These are phyloP conservation scores for Artemisiospiza belli DNA, from an alignment of 2,113 vertebrate species.

Conservation along the genomic window DNA sequence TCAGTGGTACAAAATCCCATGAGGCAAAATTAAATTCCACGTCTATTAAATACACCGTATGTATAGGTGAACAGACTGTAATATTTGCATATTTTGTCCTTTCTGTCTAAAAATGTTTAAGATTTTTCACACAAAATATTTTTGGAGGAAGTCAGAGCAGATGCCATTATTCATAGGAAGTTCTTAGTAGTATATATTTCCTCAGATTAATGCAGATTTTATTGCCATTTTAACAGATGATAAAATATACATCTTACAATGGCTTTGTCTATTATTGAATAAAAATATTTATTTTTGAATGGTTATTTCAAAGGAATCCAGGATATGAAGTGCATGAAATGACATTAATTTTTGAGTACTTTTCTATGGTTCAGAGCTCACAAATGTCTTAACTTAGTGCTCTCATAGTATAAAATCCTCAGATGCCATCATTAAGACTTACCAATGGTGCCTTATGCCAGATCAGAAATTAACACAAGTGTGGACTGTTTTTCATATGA, in stretches of 20 bases:
- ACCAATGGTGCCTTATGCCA: background rate
- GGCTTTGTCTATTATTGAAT: background rate
- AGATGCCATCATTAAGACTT: background rate
- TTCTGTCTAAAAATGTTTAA: background rate
- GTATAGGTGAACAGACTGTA: background rate
- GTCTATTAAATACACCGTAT: background rate
- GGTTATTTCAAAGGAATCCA: background rate
- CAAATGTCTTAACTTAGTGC: background rate
- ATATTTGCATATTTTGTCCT: background rate
- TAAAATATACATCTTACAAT: background rate
- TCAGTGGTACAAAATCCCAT: background rate
- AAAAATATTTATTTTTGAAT: background rate
- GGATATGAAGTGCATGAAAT: background rate
- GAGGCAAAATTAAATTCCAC: background rate
- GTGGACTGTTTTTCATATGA: background rate
- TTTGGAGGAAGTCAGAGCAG: background rate
- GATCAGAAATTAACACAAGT: constrained; percentile 5
- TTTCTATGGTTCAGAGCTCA: background rate
- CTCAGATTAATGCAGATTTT: background rate
- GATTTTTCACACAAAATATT: background rate
- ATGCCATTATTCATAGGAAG: background rate
- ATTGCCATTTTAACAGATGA: background rate
- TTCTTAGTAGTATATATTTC: background rate
- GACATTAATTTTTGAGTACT: background rate
- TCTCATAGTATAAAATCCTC: background rate